These are phyloP conservation scores for Gasterosteus aculeatus DNA, from an alignment of 2,113 vertebrate genomes.

Conservation along the genomic window DNA sequence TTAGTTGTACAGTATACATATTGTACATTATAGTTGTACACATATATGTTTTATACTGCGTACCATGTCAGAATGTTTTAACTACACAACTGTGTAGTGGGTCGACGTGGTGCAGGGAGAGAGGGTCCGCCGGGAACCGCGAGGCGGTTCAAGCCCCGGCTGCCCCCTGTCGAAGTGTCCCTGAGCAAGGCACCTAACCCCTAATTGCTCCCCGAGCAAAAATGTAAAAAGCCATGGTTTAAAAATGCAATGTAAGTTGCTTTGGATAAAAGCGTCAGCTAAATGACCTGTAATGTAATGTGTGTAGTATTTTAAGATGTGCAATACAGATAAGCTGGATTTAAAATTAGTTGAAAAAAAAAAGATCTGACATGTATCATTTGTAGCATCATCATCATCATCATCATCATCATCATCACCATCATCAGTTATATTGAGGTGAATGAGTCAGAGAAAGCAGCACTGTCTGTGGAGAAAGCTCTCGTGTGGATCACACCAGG, in stretches of 20 bases:
- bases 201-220: too few species aligned
- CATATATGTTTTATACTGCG: background rate
- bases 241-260: too few species aligned
- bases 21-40: too few species aligned
- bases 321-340: background rate
- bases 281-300: too few species aligned
- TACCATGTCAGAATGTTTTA: background rate
- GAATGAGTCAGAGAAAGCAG: constrained; percentile 51
- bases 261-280: too few species aligned
- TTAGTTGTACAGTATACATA: too few species aligned
- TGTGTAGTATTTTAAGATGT: background rate
- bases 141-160: too few species aligned
- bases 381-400: constrained; percentile 10
- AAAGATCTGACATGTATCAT: constrained; percentile 23
- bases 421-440: constrained; percentile 40
- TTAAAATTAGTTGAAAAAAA: background rate
- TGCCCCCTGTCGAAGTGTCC: too few species aligned
- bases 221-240: too few species aligned
- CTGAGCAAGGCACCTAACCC: too few species aligned
- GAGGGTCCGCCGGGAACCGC: too few species aligned
- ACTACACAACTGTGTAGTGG: background rate
- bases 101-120: too few species aligned
- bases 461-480: constrained; percentile 54
- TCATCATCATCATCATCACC: constrained; percentile 20
- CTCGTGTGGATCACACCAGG: constrained; percentile 65